phyloP scores from a whole-genome alignment of 1,140 invertebrate genomes.

The Bombus fervidus region DNA sequence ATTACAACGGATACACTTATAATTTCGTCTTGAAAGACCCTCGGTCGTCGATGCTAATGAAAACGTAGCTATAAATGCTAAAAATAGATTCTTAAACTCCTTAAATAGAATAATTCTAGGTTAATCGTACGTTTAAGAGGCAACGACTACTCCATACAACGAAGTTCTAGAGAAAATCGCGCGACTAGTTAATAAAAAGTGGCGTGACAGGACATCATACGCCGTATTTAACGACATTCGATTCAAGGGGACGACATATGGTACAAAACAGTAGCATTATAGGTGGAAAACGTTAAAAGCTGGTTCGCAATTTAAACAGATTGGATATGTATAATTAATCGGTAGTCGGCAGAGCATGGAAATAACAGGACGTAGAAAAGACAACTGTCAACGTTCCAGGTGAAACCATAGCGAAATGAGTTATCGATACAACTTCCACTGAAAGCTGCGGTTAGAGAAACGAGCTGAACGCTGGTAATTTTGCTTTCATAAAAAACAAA shows the following conservation, averaged over 20 bases:
- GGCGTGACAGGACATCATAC: background rate
- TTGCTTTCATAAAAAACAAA: background rate
- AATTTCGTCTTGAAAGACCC: no score
- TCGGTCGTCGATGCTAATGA: no score
- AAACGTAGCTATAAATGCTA: no score
- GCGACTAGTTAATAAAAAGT: background rate
- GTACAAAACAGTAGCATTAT: background rate
- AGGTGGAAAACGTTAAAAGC: background rate
- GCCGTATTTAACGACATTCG: background rate
- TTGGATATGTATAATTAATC: conserved; percentile 20
- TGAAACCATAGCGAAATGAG: conserved; percentile 22
- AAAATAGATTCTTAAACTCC: no score
- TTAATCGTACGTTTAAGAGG: background rate
- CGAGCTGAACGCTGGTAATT: background rate
- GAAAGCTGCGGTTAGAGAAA: background rate
- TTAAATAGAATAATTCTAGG: background rate
- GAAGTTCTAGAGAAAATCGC: background rate
- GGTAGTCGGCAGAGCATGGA: conserved; percentile 24
- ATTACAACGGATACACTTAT: no score
- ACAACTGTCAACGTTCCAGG: conserved; percentile 26
- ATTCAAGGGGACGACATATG: background rate
- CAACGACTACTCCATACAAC: background rate
- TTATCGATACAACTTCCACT: background rate
- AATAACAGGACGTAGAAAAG: background rate
- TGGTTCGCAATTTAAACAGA: background rate